Evolutionary conservation across 2,888 invertebrate species (phyloP).

Genomic region (Eilema griseolum): DNA sequence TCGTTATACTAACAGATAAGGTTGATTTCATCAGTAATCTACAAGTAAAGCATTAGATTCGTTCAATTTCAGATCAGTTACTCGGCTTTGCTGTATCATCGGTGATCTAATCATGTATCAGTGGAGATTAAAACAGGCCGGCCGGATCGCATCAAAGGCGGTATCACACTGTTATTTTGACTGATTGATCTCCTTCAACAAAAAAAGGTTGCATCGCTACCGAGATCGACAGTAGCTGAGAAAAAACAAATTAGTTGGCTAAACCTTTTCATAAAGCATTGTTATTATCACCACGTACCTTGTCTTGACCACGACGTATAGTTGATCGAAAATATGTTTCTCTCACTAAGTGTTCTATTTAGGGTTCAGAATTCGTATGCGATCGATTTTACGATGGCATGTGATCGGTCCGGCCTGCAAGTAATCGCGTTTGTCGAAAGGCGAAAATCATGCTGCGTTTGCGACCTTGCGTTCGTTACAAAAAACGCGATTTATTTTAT

Average conservation of each 20-base stretch:
- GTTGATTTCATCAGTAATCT: conserved; percentile 69
- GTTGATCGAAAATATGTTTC: conserved; percentile 58
- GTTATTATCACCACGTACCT: conserved; percentile 85
- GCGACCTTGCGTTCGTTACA: conserved; percentile 80
- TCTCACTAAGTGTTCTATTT: conserved; percentile 55
- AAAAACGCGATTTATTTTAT: conserved; percentile 83
- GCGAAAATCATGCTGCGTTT: conserved; percentile 84
- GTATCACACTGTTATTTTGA: conserved; percentile 87
- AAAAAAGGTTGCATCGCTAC: conserved; percentile 85
- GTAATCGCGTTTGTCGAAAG: conserved; percentile 77
- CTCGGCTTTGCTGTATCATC: conserved; percentile 84
- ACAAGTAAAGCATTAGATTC: conserved; percentile 70
- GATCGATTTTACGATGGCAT: conserved; percentile 46
- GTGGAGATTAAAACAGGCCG: conserved; percentile 85
- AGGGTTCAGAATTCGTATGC: conserved; percentile 65
- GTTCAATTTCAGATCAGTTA: conserved; percentile 82
- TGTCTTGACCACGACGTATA: conserved; percentile 65
- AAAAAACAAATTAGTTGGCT: conserved; percentile 87
- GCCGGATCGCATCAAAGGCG: conserved; percentile 86
- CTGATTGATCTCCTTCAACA: conserved; percentile 85
- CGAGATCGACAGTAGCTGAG: conserved; percentile 86
- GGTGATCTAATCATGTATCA: conserved; percentile 86
- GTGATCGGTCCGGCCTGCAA: conserved; percentile 51
- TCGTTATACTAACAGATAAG: conserved; percentile 44
- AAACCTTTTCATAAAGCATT: conserved; percentile 86